Percentiles rank a stretch among this genome's conserved stretches.
Evolutionary conservation across 2,888 invertebrate species (phyloP).

Genomic region (Caenorhabditis sp.): DNA sequence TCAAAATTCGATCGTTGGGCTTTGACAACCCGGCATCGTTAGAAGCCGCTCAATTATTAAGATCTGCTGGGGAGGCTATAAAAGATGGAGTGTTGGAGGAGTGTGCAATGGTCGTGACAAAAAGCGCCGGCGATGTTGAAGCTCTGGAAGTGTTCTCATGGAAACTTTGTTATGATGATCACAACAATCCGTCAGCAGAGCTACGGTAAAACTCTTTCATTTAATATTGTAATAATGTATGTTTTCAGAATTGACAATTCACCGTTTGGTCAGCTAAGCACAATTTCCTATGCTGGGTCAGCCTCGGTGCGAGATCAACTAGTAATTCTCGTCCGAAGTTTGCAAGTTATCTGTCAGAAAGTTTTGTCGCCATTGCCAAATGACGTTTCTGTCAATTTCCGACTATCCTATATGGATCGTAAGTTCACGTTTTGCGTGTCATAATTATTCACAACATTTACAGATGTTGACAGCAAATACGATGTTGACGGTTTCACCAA

Average conservation of each 20-base stretch:
- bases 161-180: constrained; percentile 13
- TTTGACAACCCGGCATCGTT: constrained; percentile 5
- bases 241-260: too few relatives aligned
- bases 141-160: constrained; percentile 22
- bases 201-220: background rate
- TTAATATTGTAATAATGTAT: too few relatives aligned
- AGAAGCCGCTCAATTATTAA: background rate
- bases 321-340: constrained; percentile 10
- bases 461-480: constrained; percentile 4
- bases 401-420: constrained; percentile 7
- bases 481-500: constrained; percentile 10
- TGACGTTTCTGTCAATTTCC: constrained; percentile 3
- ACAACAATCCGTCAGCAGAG: constrained; percentile 5
- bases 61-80: constrained; percentile 3
- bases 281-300: background rate
- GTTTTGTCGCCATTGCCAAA: constrained; percentile 6
- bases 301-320: constrained; percentile 14
- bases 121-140: constrained; percentile 7
- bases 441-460: background rate
- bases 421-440: background rate
- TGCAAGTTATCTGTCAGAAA: constrained; percentile 14
- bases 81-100: constrained; percentile 12
- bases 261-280: constrained; percentile 1
- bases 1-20: constrained; percentile 11
- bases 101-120: constrained; percentile 9